phyloP scores from a whole-genome alignment of 2,888 invertebrate genomes.

The Nymphalis urticae region DNA sequence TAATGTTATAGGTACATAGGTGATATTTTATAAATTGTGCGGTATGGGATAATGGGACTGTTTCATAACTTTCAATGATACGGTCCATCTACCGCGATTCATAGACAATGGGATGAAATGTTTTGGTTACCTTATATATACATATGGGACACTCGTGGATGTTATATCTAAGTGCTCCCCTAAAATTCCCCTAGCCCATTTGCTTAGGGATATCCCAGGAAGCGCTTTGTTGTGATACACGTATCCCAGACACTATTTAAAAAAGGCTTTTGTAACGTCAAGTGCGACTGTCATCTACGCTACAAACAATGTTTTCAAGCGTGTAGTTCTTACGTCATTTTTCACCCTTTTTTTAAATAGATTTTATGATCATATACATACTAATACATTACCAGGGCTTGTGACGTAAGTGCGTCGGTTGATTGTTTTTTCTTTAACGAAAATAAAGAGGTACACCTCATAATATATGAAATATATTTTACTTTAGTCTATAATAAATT shows the following conservation, averaged over 20 bases:
- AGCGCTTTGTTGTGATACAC: constrained; percentile 66
- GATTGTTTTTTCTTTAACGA: no score
- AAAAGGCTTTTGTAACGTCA: constrained; percentile 69
- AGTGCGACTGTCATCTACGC: constrained; percentile 57
- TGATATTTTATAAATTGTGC: no score
- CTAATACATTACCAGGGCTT: no score
- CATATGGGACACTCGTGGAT: constrained; percentile 26
- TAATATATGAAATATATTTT: no score
- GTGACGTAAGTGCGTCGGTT: no score
- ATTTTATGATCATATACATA: constrained; percentile 16
- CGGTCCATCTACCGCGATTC: constrained; percentile 9
- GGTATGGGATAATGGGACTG: not conserved
- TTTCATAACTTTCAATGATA: constrained; percentile 25
- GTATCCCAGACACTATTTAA: constrained; percentile 67
- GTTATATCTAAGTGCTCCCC: constrained; percentile 39
- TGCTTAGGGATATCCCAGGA: constrained; percentile 43
- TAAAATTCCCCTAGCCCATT: constrained; percentile 40
- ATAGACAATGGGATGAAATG: constrained; percentile 26
- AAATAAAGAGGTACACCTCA: no score
- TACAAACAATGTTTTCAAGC: constrained; percentile 27
- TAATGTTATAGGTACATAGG: no score
- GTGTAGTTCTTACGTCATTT: constrained; percentile 19
- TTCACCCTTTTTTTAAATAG: constrained; percentile 14
- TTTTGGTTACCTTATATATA: constrained; percentile 30
- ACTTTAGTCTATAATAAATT: no score